phyloP scores from a whole-genome alignment of 2,888 invertebrate species.

The Arrhopalites spinosus region DNA sequence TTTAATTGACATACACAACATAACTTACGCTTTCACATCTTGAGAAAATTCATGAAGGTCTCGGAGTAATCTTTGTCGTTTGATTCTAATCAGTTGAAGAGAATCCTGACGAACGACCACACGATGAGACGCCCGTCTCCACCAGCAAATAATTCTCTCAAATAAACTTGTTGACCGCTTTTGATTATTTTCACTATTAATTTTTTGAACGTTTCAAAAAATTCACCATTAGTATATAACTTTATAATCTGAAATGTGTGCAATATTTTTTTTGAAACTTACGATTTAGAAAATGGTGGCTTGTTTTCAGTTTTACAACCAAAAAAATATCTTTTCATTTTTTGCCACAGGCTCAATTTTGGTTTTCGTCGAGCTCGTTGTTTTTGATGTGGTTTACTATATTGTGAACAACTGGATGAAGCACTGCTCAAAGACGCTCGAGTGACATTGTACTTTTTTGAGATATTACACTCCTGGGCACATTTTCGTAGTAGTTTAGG shows the following conservation, averaged over 20 bases:
- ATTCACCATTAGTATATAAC: not conserved
- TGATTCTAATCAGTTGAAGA: slow-evolving; percentile 14
- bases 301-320: not conserved
- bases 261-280: no score
- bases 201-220: not conserved
- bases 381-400: not conserved
- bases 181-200: not conserved
- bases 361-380: no score
- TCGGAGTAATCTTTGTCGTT: slow-evolving; percentile 6
- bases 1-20: not conserved
- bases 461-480: not conserved
- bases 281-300: no score
- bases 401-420: not conserved
- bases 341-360: slow-evolving; percentile 17
- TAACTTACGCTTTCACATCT: slow-evolving; percentile 12
- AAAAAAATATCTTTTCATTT: slow-evolving; percentile 15
- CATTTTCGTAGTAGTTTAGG: not conserved
- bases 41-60: slow-evolving; percentile 23
- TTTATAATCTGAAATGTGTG: not conserved
- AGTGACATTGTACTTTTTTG: not conserved
- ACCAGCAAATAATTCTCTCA: slow-evolving; percentile 17
- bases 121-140: slow-evolving; percentile 18
- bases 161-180: slow-evolving; percentile 10
- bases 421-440: not conserved
- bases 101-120: slow-evolving; percentile 11